Evolutionary conservation across 2,797 vertebrate species (phyloP).

Genomic region (Garrulus glandarius): DNA sequence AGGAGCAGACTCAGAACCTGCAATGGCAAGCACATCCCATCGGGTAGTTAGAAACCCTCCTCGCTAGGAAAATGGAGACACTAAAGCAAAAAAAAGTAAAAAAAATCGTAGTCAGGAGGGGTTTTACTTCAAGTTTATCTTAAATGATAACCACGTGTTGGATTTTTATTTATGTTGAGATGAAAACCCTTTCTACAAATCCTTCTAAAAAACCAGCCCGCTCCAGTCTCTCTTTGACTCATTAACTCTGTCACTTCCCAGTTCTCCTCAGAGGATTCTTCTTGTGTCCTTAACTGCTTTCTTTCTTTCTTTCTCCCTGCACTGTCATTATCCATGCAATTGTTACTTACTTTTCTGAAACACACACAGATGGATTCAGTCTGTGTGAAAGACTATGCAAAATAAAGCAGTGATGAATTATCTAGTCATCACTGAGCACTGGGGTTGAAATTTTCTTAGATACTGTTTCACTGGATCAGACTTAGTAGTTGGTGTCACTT

Average conservation of each 20-base stretch:
- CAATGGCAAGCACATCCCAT: not conserved
- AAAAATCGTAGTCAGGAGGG: not conserved
- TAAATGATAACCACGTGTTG: fast-evolving
- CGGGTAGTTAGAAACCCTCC: not conserved
- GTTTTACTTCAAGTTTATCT: not conserved
- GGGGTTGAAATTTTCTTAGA: not conserved
- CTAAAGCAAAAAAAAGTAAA: not conserved
- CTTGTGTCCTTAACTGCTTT: not conserved
- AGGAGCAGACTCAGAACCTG: conserved; percentile 70
- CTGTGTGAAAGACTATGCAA: not conserved
- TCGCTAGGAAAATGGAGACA: not conserved
- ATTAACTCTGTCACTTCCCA: not conserved
- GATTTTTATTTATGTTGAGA: not conserved
- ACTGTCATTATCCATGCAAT: not conserved
- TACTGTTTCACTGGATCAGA: conserved; percentile 12
- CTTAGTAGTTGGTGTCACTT: not conserved
- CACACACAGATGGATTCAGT: not conserved
- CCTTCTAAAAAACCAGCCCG: not conserved
- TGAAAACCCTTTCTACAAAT: not conserved
- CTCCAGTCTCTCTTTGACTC: not conserved
- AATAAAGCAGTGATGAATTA: conserved; percentile 18
- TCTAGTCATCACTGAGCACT: not conserved
- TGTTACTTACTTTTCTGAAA: not conserved
- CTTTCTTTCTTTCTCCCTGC: not conserved
- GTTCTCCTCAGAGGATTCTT: not conserved